A percentile compares a stretch with the other conserved stretches of the same genome.
These are phyloP conservation scores for Volucella inflata DNA, from an alignment of 2,888 invertebrate genomes.

Conservation along the genomic window DNA sequence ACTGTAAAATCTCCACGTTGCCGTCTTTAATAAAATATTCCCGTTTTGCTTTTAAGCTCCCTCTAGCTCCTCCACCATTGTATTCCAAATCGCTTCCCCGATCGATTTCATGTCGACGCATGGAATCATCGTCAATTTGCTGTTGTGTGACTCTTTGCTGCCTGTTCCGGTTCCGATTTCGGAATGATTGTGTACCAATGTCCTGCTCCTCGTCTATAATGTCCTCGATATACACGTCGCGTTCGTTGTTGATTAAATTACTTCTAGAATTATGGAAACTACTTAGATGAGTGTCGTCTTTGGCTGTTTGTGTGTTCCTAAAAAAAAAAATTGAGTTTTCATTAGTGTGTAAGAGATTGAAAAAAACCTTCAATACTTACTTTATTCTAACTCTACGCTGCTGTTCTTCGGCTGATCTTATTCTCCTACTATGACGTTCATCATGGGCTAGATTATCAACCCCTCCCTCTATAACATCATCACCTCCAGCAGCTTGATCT, in stretches of 20 bases:
- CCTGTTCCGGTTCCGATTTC: conserved; percentile 75
- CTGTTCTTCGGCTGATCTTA: conserved; percentile 82
- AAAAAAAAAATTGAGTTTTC: conserved; percentile 26
- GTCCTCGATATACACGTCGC: conserved; percentile 83
- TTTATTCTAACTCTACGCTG: conserved; percentile 82
- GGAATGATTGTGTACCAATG: conserved; percentile 70
- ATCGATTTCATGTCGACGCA: conserved; percentile 90
- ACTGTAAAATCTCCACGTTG: conserved; percentile 91
- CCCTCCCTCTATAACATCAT: conserved; percentile 80
- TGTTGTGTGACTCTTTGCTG: conserved; percentile 80
- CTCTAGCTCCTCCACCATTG: conserved; percentile 78
- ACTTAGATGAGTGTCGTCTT: conserved; percentile 82
- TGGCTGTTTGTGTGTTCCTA: conserved; percentile 82
- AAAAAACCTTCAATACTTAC: conserved; percentile 74
- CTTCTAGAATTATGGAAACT: conserved; percentile 83
- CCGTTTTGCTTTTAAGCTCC: conserved; percentile 84
- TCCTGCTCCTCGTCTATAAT: conserved; percentile 79
- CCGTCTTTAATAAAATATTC: conserved; percentile 93
- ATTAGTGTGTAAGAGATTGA: not conserved
- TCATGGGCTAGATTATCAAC: conserved; percentile 65
- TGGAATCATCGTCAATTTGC: conserved; percentile 89
- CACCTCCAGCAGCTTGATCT: conserved; percentile 82
- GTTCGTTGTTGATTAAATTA: conserved; percentile 83
- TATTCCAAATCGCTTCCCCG: conserved; percentile 88
- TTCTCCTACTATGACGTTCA: conserved; percentile 77